These are phyloP conservation scores for Zaprionus vittiger DNA, from an alignment of 1,140 invertebrate genomes.

Conservation along the genomic window DNA sequence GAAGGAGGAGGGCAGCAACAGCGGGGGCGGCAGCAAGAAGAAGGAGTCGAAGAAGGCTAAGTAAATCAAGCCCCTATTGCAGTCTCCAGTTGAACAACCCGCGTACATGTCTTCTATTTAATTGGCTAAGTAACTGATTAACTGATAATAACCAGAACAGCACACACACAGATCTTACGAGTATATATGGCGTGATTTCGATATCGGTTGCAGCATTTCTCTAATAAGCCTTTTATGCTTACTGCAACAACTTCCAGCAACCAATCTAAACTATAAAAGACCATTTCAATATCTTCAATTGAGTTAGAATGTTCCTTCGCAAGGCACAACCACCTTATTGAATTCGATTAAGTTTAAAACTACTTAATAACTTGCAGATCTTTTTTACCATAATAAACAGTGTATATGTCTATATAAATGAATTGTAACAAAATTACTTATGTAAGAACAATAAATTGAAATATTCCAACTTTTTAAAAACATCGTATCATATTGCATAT, in stretches of 20 bases:
- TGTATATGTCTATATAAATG: slow-evolving; percentile 36
- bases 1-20: slow-evolving; percentile 63
- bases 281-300: slow-evolving; percentile 35
- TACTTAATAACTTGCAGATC: neutral
- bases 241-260: slow-evolving; percentile 28
- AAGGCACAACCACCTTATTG: slow-evolving; percentile 63
- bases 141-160: slow-evolving; percentile 14
- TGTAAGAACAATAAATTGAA: slow-evolving; percentile 49
- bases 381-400: slow-evolving; percentile 53
- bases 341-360: slow-evolving; percentile 58
- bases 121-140: slow-evolving; percentile 37
- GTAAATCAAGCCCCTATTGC: slow-evolving; percentile 36
- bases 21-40: slow-evolving; percentile 69
- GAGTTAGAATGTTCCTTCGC: slow-evolving; percentile 60
- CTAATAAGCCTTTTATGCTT: slow-evolving; percentile 33
- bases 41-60: slow-evolving; percentile 82
- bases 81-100: slow-evolving; percentile 23
- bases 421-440: slow-evolving; percentile 39
- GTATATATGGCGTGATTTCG: slow-evolving; percentile 29
- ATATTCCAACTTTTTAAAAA: slow-evolving; percentile 31
- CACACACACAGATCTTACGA: slow-evolving; percentile 6
- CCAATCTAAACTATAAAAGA: slow-evolving; percentile 52
- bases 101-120: slow-evolving; percentile 64
- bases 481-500: neutral
- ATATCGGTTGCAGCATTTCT: slow-evolving; percentile 30